Evolutionary conservation across 2,888 invertebrate species (phyloP).

Genomic region (Yponomeuta plumbellus): DNA sequence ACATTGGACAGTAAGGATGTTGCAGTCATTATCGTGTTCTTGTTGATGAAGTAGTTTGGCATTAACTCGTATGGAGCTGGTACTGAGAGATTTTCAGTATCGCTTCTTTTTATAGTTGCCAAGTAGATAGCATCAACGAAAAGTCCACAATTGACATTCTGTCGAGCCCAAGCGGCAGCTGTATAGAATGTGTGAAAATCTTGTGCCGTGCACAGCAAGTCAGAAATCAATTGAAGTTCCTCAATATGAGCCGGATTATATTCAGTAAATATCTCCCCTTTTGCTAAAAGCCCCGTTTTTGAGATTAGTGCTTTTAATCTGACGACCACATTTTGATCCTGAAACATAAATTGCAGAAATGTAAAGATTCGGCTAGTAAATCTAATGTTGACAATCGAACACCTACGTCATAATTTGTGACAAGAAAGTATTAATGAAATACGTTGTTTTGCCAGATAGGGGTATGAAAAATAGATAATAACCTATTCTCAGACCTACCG

Average conservation of each 20-base stretch:
- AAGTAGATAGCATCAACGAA: slow-evolving; percentile 78
- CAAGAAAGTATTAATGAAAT: too few relatives aligned
- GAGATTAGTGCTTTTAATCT: slow-evolving; percentile 42
- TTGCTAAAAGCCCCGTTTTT: slow-evolving; percentile 44
- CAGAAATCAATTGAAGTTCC: slow-evolving; percentile 53
- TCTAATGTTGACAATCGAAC: too few relatives aligned
- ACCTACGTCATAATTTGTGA: too few relatives aligned
- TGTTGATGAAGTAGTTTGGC: slow-evolving; percentile 80
- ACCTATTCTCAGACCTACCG: too few relatives aligned
- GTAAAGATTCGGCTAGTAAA: too few relatives aligned
- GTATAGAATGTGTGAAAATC: slow-evolving; percentile 76
- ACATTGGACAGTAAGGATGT: slow-evolving; percentile 45
- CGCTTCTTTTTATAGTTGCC: slow-evolving; percentile 75
- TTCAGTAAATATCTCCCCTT: slow-evolving; percentile 61
- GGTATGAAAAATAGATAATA: too few relatives aligned
- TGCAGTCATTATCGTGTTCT: slow-evolving; percentile 74
- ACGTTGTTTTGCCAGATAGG: too few relatives aligned
- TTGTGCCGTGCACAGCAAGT: slow-evolving; percentile 74
- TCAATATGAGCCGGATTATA: slow-evolving; percentile 45
- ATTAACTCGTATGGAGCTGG: slow-evolving; percentile 81
- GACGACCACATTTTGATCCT: slow-evolving; percentile 47
- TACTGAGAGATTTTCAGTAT: slow-evolving; percentile 74
- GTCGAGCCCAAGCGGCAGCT: slow-evolving; percentile 75
- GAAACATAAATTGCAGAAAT: slow-evolving; percentile 18
- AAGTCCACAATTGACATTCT: slow-evolving; percentile 79